phyloP scores from a whole-genome alignment of 1,140 invertebrate species.

The Drosophila punjabiensis region DNA sequence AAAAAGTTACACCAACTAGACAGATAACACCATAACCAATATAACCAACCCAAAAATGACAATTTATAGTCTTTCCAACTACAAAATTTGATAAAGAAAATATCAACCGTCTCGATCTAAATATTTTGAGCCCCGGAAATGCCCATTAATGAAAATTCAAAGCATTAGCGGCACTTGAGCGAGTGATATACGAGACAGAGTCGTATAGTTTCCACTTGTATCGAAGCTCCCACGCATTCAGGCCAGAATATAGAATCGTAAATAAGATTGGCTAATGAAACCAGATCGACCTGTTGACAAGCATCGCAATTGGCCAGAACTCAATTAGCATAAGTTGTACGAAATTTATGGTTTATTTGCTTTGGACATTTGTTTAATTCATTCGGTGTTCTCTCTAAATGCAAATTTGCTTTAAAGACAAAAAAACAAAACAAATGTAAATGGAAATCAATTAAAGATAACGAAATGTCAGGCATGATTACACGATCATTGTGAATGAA shows the following conservation, averaged over 20 bases:
- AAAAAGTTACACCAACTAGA: neutral
- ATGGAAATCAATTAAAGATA: conserved; percentile 42
- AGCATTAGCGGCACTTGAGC: conserved; percentile 24
- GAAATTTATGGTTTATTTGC: conserved; percentile 74
- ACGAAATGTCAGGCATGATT: conserved; percentile 53
- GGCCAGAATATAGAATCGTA: conserved; percentile 23
- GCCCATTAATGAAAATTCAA: conserved; percentile 38
- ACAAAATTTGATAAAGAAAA: conserved; percentile 7
- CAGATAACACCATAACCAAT: conserved; percentile 12
- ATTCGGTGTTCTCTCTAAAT: conserved; percentile 47
- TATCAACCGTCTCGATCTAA: conserved; percentile 13
- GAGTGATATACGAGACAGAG: neutral
- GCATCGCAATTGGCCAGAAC: conserved; percentile 46
- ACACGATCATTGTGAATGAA: conserved; percentile 43
- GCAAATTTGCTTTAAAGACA: conserved; percentile 24
- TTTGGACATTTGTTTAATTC: conserved; percentile 62
- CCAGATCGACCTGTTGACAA: conserved; percentile 67
- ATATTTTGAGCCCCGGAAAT: conserved; percentile 34
- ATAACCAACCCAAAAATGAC: neutral
- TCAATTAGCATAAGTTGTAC: conserved; percentile 62
- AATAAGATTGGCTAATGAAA: conserved; percentile 52
- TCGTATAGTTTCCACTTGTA: neutral
- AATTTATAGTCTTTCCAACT: neutral
- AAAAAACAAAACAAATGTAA: conserved; percentile 30
- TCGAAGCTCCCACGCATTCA: conserved; percentile 46